Evolutionary conservation across 2,113 vertebrate species (phyloP).

Genomic region (Glaucomys volans): DNA sequence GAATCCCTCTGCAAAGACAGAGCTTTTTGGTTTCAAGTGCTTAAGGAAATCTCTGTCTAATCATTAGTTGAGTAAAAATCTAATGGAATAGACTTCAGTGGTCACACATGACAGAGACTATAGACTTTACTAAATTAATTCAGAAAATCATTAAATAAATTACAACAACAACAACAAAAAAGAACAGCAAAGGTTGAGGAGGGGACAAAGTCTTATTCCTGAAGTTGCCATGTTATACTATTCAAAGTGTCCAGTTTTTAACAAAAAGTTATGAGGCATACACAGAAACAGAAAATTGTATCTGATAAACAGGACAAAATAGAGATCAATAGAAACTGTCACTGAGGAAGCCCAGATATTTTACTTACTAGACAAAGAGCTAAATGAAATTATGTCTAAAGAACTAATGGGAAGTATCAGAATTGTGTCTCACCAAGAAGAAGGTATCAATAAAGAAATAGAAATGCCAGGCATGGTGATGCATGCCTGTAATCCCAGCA

Average conservation of each 20-base stretch:
- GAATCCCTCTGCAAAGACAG: not conserved
- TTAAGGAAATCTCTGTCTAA: not conserved
- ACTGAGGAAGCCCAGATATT: not conserved
- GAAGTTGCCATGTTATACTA: not conserved
- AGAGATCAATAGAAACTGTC: not conserved
- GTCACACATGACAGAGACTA: not conserved
- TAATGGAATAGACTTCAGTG: not conserved
- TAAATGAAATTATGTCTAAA: not conserved
- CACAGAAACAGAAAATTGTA: not conserved
- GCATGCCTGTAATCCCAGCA: too few relatives aligned
- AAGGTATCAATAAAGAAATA: not conserved
- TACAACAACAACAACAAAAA: too few relatives aligned
- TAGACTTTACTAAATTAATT: not conserved
- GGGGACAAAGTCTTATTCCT: not conserved
- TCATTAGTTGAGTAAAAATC: not conserved
- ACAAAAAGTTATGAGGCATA: not conserved
- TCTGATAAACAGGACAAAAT: not conserved
- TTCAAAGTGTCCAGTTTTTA: not conserved
- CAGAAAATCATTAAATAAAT: not conserved
- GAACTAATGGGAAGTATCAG: not conserved
- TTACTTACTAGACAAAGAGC: not conserved
- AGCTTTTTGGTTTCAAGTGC: not conserved
- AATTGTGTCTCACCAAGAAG: not conserved
- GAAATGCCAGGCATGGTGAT: not conserved
- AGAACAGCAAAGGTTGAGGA: not conserved